Evolutionary conservation across 2,797 vertebrate species (phyloP).

Genomic region (Mus caroli): DNA sequence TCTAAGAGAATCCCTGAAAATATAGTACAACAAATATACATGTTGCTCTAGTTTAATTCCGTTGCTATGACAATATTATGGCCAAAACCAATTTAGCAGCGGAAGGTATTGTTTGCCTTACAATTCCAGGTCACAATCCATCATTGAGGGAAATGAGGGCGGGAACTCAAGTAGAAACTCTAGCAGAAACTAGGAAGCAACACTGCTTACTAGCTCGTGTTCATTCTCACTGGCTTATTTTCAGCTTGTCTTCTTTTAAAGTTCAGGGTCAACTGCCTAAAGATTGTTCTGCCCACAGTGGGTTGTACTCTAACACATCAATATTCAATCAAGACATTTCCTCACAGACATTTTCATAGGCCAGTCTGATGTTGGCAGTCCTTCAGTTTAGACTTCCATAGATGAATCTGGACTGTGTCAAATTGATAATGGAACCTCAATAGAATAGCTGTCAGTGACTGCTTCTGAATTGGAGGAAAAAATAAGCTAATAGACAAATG

Average conservation of each 20-base stretch:
- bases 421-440: background rate
- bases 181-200: background rate
- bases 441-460: background rate
- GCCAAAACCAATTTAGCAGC: background rate
- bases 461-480: background rate
- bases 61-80: background rate
- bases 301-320: background rate
- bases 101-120: background rate
- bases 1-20: constrained; percentile 2
- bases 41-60: background rate
- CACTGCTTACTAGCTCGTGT: background rate
- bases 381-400: background rate
- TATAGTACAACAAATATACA: background rate
- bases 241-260: background rate
- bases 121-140: background rate
- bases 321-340: background rate
- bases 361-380: background rate
- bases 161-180: background rate
- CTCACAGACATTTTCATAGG: background rate
- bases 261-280: background rate
- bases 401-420: background rate
- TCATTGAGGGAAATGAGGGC: background rate
- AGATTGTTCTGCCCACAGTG: background rate
- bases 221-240: background rate
- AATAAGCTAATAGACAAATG: background rate